Base-by-base conservation (phyloP, 2,888 invertebrate species). In the Callinectes sapidus region DNA sequence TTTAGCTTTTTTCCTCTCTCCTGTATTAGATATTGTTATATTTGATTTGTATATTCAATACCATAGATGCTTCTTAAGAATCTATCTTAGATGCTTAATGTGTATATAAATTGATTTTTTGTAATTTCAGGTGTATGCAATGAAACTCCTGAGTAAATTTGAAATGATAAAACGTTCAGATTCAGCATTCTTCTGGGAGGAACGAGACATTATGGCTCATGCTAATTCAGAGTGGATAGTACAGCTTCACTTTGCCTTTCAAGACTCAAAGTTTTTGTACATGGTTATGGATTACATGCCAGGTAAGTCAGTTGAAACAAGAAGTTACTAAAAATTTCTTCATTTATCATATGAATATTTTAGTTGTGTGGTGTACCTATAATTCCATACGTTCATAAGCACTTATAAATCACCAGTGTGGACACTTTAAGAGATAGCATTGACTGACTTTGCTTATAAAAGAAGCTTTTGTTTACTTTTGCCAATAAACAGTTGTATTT, bases 201-300 rank as follows among this genome's bases (percentile, higher is more conserved):
- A 99, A 96, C 97, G 99, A 94, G 99, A 99, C 96, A 99, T 99
- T 94, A 99, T 99, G 99, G 99, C 99, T 10, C 98, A 99, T 96
- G 99, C 99, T 77, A 98, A 99, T 96, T 99, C 99, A 55, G 98
- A 99, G 95, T 99, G 99, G 99, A 99, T 99, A 95, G 98, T 99
- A 55, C 98, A 99, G 96, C 96, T 99, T 94, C 99, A 99, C 96
- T 99, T 98, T 96, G 99, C 99, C 93, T 99, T 99, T 96, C 99
- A 99, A 97, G 99, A 99, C 96, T 97, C 97, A 95, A 98, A 98
- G 96, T 98, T 98, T 96, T 97, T 99, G 54, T 99, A 99, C 95
- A 99, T 99, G 99, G 99, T 99, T 54, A 99, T 99, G 99, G 99
- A 99, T 96, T 99, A 99, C 95, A 99, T 99, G 99, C 99, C 99